Base-by-base conservation (phyloP, 2,888 invertebrate genomes). In the Nezara viridula region DNA sequence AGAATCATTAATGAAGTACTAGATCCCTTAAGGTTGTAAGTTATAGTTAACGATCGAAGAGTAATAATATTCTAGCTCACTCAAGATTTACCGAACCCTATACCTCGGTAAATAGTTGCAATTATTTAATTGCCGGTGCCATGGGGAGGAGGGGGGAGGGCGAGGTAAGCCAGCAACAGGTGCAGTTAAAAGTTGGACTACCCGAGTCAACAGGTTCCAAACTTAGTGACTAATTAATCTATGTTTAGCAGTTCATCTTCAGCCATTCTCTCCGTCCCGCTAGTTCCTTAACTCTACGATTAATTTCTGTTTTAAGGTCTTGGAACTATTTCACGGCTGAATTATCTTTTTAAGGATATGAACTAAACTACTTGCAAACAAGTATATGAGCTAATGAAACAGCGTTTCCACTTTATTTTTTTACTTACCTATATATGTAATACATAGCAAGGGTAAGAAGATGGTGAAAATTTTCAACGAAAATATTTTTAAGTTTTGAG, bases 191-290 rank as follows among this genome's bases (percentile, higher is more conserved):
- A 77, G 77, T 77, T 77, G 77, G 77, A 27, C 77, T 14, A 19
- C 10, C 40, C 40, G 10, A 77, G 77, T 40, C 77, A 77, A 77
- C 77, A 77, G 77, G 77, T 77, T 24, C 77, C 77, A 24, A 77
- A 77, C 77, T 77, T 77, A 44, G 77, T 77, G 77, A 77, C 77
- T 77, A 77, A 77, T 77, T 77, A 77, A 27, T 77, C 77, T 40
- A 44, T 77, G 40, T 77, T 77, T 24, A 40, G 77, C 77, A 77
- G 77, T 40, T 77, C 77, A 77, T 40, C 77, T 37, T 37, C 77
- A 44, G 77, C 7, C 37, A 77, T 40, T 24, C 77, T 40, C 77
- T 12, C 77, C 77, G 14, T 16, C 60, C 16, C 16, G 5, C 14
- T 27, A 60, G 60, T 60, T 60, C 27, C 60, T 60, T 60, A 60